Base-by-base conservation (phyloP, 2,888 invertebrate species). In the Blomia tropicalis region DNA sequence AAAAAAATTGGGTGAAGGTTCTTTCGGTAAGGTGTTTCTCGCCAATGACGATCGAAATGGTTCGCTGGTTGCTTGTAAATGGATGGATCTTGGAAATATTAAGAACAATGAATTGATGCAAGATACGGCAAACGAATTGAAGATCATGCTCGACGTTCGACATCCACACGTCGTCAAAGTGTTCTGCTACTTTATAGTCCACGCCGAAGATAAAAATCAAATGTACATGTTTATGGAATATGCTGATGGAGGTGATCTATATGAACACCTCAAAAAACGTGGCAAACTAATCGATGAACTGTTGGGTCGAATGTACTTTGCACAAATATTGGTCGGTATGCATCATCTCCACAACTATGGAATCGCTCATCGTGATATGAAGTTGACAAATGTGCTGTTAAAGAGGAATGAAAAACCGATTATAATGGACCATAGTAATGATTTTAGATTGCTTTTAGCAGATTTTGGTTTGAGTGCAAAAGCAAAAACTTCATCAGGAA, bases 301-400 rank as follows among this genome's bases (percentile, higher is more conserved):
- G 3, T 19, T 19, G 32, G 43, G 36, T 1, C 58, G 43, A 29
- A 23, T 22, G n/a, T 30, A 44, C 31, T 62, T 62, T 31, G 62
- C 58, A 1, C 62, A 62, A 36, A 62, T 62, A 1, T 30, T 62
- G 2, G 43, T 27, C 1, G 62, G 44, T 0, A 32, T 62, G 2
- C 11, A 17, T 47, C 44, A 62, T 32, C 43, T 62, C 47, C 62
- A 62, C 36, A 11, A 14, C 19, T 27, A 31, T 1, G 43, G 43
- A 2, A 62, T 62, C 27, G 58, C 62, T n/a, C 62, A 62, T 31
- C 43, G 58, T 25, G 62, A 58, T 29, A 43, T 62, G 14, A 62
- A 62, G 41, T 17, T 44, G 58, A 47, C 47, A 27, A 62, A 62
- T 25, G 41, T 62, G 19, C 25, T 62, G 22, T 41, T 62, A 19